Percentiles rank a stretch among this genome's conserved stretches.
Evolutionary conservation across 2,888 invertebrate species (phyloP).

Genomic region (Phortica okadai): DNA sequence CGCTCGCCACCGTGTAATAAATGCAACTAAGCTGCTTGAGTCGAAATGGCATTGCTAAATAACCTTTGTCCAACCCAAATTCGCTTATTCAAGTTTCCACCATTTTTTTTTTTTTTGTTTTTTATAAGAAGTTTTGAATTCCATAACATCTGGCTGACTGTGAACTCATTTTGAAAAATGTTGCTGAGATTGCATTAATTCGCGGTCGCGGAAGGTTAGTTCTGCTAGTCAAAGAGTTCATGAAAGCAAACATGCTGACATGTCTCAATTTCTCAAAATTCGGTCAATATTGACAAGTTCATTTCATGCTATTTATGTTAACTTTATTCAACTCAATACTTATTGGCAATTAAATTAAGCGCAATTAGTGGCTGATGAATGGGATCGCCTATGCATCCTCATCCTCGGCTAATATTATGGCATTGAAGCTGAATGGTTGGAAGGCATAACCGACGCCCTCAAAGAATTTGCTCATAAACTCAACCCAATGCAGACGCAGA

Average conservation of each 20-base stretch:
- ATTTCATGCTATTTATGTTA: too few relatives aligned
- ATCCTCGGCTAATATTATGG: slow-evolving; percentile 81
- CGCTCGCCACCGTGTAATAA: neutral
- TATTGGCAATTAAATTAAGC: too few relatives aligned
- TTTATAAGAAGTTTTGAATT: slow-evolving; percentile 44
- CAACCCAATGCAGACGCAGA: slow-evolving; percentile 97
- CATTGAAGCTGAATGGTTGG: slow-evolving; percentile 90
- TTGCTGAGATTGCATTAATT: slow-evolving; percentile 62
- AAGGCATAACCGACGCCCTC: slow-evolving; percentile 88
- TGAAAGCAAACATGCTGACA: neutral
- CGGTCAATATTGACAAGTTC: neutral
- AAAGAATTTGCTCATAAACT: slow-evolving; percentile 98
- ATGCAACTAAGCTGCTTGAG: slow-evolving; percentile 50
- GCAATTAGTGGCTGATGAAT: too few relatives aligned
- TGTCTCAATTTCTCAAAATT: neutral
- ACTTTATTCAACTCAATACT: too few relatives aligned
- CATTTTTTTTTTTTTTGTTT: neutral
- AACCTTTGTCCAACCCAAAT: slow-evolving; percentile 44
- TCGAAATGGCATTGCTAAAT: slow-evolving; percentile 50
- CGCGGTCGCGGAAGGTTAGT: neutral
- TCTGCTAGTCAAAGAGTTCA: neutral
- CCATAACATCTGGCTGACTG: slow-evolving; percentile 35
- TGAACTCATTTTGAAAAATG: slow-evolving; percentile 45
- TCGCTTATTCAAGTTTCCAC: slow-evolving; percentile 20
- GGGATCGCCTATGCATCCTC: slow-evolving; percentile 54